Evolutionary conservation across 1,140 invertebrate species (phyloP).

Genomic region (Drosophila arizonae): DNA sequence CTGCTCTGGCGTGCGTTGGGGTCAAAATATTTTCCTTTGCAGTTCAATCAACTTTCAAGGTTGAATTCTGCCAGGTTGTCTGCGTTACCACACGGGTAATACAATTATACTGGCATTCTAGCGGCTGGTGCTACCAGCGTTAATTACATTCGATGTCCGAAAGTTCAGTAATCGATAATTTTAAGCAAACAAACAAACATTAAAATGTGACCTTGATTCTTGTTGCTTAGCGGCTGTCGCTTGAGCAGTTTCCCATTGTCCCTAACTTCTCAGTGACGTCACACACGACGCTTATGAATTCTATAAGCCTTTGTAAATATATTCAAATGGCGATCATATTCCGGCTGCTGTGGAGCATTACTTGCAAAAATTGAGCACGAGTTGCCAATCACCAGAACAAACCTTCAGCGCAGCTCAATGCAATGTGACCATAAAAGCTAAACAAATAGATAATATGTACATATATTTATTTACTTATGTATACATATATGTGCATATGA

Average conservation of each 20-base stretch:
- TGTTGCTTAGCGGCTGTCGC: not conserved
- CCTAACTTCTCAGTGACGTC: conserved; percentile 22
- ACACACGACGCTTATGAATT: conserved; percentile 23
- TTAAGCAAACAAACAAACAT: not conserved
- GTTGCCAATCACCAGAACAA: conserved; percentile 52
- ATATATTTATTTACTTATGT: not conserved
- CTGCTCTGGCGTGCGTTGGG: conserved; percentile 51
- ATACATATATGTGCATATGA: not conserved
- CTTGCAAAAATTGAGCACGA: conserved; percentile 55
- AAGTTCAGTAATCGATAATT: not conserved
- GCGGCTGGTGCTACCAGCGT: not conserved
- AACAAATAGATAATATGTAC: conserved; percentile 29
- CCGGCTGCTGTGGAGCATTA: conserved; percentile 36
- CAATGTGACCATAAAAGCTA: conserved; percentile 60
- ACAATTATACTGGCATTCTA: not conserved
- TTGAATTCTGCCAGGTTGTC: conserved; percentile 28
- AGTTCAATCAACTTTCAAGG: conserved; percentile 79
- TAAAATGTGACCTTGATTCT: not conserved
- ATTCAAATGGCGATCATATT: conserved; percentile 18
- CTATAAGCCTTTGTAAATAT: conserved; percentile 33
- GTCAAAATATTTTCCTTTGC: conserved; percentile 69
- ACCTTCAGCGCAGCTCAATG: conserved; percentile 48
- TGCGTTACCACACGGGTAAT: conserved; percentile 8
- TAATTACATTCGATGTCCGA: not conserved
- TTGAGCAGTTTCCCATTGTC: not conserved